These are phyloP conservation scores for Catocala sponsa DNA, from an alignment of 2,888 invertebrate species.

Conservation along the genomic window DNA sequence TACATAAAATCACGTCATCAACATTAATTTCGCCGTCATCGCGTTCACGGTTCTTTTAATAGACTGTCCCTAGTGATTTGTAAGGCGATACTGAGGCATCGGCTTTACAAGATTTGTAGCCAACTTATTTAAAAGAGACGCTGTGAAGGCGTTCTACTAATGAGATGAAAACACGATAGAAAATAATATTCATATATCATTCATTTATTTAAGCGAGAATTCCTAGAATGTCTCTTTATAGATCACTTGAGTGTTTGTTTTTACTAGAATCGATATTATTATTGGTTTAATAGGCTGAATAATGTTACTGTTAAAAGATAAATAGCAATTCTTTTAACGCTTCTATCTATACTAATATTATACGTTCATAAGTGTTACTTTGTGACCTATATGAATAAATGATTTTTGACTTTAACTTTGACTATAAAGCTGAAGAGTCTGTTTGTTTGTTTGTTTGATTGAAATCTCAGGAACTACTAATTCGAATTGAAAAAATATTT, in stretches of 20 bases:
- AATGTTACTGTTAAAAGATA: no score
- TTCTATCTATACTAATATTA: no score
- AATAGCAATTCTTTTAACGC: no score
- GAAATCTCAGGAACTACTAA: no score
- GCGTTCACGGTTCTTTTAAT: slow-evolving; percentile 32
- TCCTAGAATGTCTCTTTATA: background rate
- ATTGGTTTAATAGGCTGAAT: no score
- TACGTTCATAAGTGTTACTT: no score
- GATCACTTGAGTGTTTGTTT: background rate
- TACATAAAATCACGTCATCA: background rate
- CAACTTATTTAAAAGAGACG: slow-evolving; percentile 24
- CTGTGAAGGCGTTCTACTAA: slow-evolving; percentile 25
- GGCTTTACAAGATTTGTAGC: slow-evolving; percentile 23
- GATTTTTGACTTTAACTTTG: no score
- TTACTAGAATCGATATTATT: no score
- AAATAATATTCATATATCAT: slow-evolving; percentile 16
- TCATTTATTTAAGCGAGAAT: slow-evolving; percentile 8
- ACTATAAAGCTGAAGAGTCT: no score
- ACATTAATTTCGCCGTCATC: slow-evolving; percentile 28
- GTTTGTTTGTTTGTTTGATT: no score
- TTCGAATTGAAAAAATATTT: no score
- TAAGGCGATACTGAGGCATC: slow-evolving; percentile 36
- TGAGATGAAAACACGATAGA: slow-evolving; percentile 19
- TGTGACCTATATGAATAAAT: no score
- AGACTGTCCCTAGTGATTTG: slow-evolving; percentile 38